Evolutionary conservation across 2,113 vertebrate genomes (phyloP).

Genomic region (Ceyx margarethae): DNA sequence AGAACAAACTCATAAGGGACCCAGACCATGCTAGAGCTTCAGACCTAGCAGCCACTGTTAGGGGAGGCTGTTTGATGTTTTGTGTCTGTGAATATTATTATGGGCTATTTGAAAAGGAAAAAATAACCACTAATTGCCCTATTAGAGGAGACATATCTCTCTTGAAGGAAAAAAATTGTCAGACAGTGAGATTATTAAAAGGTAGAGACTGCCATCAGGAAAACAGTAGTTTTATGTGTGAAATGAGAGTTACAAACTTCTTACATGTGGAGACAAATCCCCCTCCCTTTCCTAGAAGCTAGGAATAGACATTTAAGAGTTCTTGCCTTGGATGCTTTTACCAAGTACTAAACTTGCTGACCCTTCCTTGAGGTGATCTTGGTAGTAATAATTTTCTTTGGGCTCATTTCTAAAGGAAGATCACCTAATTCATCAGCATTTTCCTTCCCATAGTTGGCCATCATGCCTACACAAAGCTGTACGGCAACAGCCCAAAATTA

Average conservation of each 20-base stretch:
- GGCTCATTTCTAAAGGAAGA: neutral
- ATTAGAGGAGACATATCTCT: constrained; percentile 37
- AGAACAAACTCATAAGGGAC: neutral
- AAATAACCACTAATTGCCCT: constrained; percentile 38
- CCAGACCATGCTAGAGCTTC: constrained; percentile 9
- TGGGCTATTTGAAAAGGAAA: constrained; percentile 48
- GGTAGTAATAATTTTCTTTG: neutral
- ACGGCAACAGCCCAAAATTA: neutral
- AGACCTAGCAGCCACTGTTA: constrained; percentile 21
- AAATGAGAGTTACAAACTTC: neutral
- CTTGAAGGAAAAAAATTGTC: constrained; percentile 52
- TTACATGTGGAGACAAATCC: neutral
- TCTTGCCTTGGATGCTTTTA: too few species aligned
- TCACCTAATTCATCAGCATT: neutral
- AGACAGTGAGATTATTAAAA: constrained; percentile 36
- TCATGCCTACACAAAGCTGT: neutral
- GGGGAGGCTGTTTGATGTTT: constrained; percentile 61
- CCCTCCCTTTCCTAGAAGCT: too few species aligned
- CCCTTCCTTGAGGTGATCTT: neutral
- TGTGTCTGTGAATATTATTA: constrained; percentile 56
- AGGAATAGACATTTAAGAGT: too few species aligned
- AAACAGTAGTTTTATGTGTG: neutral
- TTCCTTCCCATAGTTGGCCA: neutral
- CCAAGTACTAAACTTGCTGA: too few species aligned
- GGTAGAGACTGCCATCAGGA: constrained; percentile 33